A percentile compares a stretch with the other conserved stretches of the same genome.
phyloP scores from a whole-genome alignment of 2,113 vertebrate genomes.

The Serilophus lunatus region DNA sequence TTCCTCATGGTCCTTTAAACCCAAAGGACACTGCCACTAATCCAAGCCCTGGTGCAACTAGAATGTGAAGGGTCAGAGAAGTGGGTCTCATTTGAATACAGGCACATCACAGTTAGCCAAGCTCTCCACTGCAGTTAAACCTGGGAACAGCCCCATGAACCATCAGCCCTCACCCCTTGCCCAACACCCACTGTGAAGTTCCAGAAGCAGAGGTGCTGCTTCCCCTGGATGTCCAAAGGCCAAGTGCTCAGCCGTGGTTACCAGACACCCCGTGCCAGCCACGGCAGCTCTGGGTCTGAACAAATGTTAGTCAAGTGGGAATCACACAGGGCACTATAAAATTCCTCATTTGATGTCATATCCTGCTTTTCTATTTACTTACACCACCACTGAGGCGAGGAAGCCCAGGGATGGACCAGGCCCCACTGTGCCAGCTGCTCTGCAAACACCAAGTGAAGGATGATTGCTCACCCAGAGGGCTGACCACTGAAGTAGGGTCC shows the following conservation, averaged over 20 bases:
- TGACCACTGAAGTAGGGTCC: background rate
- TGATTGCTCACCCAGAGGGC: background rate
- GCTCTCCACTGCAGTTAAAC: background rate
- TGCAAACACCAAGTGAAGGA: background rate
- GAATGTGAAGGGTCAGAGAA: background rate
- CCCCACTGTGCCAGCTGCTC: background rate
- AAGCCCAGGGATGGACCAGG: background rate
- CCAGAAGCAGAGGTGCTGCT: background rate
- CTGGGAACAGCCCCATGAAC: background rate
- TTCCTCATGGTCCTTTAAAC: background rate
- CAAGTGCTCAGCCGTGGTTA: background rate
- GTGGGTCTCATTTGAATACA: background rate
- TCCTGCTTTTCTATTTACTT: background rate
- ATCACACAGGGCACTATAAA: background rate
- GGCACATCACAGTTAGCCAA: background rate
- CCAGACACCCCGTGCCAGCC: background rate
- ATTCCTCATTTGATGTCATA: background rate
- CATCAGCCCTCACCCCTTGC: background rate
- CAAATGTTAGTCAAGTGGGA: background rate
- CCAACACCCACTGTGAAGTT: fast-evolving
- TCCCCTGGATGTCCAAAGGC: background rate
- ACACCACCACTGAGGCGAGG: background rate
- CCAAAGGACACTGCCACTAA: background rate
- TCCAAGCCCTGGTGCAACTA: background rate
- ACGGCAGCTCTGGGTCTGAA: background rate